phyloP scores from a whole-genome alignment of 2,888 invertebrate genomes.

The Noctua fimbriata region DNA sequence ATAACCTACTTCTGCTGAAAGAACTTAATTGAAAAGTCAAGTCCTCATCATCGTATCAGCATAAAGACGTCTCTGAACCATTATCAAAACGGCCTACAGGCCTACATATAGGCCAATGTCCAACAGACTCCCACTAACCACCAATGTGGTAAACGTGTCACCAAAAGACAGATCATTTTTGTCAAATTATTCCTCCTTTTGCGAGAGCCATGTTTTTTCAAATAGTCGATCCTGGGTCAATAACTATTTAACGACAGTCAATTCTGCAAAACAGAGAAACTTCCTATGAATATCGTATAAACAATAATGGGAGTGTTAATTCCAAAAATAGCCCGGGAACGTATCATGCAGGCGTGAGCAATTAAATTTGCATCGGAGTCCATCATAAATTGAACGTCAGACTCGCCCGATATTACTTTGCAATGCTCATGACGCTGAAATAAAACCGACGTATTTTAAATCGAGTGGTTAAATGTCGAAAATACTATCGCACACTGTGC shows the following conservation, averaged over 20 bases:
- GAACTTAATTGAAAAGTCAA: no score
- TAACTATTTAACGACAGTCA: neutral
- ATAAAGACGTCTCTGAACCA: neutral
- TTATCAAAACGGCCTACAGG: neutral
- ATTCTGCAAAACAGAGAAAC: slow-evolving; percentile 3
- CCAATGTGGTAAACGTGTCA: neutral
- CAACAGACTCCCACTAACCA: neutral
- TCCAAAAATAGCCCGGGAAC: slow-evolving; percentile 33
- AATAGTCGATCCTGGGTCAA: neutral
- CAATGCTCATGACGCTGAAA: slow-evolving; percentile 33
- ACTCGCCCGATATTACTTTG: slow-evolving; percentile 21
- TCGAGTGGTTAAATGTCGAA: slow-evolving; percentile 10
- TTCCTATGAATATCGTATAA: slow-evolving; percentile 11
- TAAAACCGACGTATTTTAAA: slow-evolving; percentile 35
- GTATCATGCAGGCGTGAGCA: slow-evolving; percentile 19
- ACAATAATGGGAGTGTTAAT: slow-evolving; percentile 34
- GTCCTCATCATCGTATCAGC: no score
- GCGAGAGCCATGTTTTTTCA: neutral
- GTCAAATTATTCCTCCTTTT: neutral
- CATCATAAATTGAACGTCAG: slow-evolving; percentile 36
- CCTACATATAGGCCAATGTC: no score
- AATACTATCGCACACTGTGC: neutral
- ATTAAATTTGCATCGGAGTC: slow-evolving; percentile 39
- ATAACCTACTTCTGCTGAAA: no score
- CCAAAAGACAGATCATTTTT: neutral